Base-by-base conservation (phyloP, 2,113 vertebrate species). In the Octodon degus region DNA sequence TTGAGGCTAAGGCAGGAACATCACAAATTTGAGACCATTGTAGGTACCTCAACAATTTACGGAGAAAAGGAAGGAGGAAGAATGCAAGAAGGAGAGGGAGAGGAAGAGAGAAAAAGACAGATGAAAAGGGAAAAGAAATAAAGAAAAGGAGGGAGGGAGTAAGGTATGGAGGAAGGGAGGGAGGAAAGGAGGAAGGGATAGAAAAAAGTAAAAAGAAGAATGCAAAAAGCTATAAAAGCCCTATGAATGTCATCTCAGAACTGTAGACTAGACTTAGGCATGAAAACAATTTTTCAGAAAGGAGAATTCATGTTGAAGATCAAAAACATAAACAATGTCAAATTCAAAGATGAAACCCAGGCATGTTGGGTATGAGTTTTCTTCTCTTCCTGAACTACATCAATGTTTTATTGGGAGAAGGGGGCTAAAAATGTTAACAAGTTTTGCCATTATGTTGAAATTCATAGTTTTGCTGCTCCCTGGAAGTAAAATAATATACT, bases 401-500 rank as follows among this genome's bases (percentile, higher is more conserved):
- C 32, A 83, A 74, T 37, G 4, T 88, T 32, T 88, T 83, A 0
- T 19, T 91, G 58, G 13, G 50, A 63, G 4, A 55, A n/a, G n/a
- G n/a, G n/a, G n/a, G n/a, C n/a, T n/a, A 94, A 83, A 85, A 2
- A 34, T n/a, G 62, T 94, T 70, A 85, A 53, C 6, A 81, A 88
- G 27, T 55, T 88, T 93, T 62, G 22, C 5, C 27, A 68, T 30
- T 63, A 65, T 72, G 92, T 89, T 67, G 14, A 86, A 95, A 72
- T 65, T 40, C 2, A 37, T 9, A 32, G 37, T 6, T 86, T 11
- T 1, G 58, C 55, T 86, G 58, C 12, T 89, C 7, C n/a, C 3
- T 70, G 82, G 70, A 17, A 47, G 53, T 63, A 3, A 3, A 67
- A 37, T 50, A 24, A 89, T 25, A 7, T 14, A 60, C 12, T 77